Evolutionary conservation across 2,797 vertebrate genomes (phyloP).

Genomic region (Falco berigora): DNA sequence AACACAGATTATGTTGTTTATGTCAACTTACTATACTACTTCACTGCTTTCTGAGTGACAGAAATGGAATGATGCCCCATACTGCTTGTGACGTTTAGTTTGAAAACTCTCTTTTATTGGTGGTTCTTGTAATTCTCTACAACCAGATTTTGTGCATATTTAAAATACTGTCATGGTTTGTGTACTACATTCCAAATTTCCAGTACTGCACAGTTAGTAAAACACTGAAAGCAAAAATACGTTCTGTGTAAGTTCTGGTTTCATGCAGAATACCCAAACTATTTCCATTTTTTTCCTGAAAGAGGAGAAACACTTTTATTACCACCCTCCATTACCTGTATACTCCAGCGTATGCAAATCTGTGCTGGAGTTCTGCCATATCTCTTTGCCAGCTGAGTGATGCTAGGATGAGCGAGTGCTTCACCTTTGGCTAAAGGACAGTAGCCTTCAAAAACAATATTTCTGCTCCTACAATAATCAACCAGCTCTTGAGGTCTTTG

Average conservation of each 20-base stretch:
- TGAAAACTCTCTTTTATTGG: background rate
- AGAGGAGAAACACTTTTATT: background rate
- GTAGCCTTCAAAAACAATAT: conserved; percentile 78
- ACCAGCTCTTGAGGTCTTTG: conserved; percentile 75
- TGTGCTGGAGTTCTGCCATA: conserved; percentile 73
- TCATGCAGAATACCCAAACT: background rate
- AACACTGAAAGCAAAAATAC: background rate
- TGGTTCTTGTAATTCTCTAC: background rate
- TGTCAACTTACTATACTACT: background rate
- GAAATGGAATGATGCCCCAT: background rate
- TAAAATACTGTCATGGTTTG: background rate
- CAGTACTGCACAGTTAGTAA: background rate
- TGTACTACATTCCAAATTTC: background rate
- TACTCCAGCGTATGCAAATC: conserved; percentile 79
- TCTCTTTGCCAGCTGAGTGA: conserved; percentile 74
- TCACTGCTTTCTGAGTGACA: background rate
- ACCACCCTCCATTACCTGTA: conserved; percentile 64
- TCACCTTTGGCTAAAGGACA: conserved; percentile 79
- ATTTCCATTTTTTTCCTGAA: background rate
- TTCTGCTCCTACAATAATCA: conserved; percentile 73
- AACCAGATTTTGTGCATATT: background rate
- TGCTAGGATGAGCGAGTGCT: conserved; percentile 65
- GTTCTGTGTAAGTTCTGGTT: background rate
- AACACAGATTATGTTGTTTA: background rate
- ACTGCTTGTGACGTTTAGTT: background rate